phyloP scores from a whole-genome alignment of 2,888 invertebrate genomes.

The Mystacides longicornis region DNA sequence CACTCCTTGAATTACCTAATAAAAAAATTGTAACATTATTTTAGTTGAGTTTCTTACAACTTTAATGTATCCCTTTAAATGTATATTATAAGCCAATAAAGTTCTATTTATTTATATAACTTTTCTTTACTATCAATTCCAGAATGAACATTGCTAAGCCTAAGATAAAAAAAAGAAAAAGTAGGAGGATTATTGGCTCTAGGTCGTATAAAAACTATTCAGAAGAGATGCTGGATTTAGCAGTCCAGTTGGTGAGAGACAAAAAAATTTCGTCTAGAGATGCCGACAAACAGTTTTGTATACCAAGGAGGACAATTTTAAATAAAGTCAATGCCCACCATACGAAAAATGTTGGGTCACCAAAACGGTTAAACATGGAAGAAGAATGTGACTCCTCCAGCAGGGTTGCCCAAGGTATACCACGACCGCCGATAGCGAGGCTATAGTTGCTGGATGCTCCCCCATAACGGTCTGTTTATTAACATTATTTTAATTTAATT shows the following conservation, averaged over 20 bases:
- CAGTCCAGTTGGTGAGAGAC: not conserved
- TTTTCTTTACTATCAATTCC: constrained; percentile 3
- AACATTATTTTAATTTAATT: too few relatives aligned
- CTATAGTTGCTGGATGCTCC: too few relatives aligned
- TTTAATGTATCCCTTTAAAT: not conserved
- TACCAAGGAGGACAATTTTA: constrained; percentile 2
- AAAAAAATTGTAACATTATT: not conserved
- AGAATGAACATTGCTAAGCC: constrained; percentile 6
- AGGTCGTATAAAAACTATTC: constrained; percentile 3
- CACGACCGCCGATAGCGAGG: too few relatives aligned
- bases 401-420: too few relatives aligned
- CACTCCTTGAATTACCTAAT: not conserved
- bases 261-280: not conserved
- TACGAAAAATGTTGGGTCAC: not conserved
- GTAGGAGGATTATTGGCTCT: constrained; percentile 1
- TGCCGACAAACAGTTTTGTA: constrained; percentile 3
- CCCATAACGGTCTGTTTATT: too few relatives aligned
- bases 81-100: too few relatives aligned
- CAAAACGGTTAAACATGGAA: not conserved
- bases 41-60: not conserved
- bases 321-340: not conserved
- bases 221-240: not conserved
- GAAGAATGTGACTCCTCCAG: too few relatives aligned
- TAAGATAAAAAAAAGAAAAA: constrained; percentile 2
- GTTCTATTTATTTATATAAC: too few relatives aligned